Conservation (phyloP, 2,113 vertebrate species). For the Sorex araneus region DNA sequence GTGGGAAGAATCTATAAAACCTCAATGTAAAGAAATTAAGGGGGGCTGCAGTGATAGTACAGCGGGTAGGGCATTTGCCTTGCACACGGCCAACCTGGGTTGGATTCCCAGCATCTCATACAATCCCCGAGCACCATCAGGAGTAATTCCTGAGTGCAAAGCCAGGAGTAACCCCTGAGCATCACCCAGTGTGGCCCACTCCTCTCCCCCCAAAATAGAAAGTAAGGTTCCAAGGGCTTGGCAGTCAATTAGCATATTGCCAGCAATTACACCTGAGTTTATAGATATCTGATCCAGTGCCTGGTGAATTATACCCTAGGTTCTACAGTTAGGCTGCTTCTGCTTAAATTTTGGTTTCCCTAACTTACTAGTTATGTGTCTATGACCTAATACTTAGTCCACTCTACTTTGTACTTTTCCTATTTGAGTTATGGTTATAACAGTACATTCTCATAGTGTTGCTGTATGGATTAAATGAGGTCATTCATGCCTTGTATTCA, state of each 20-base stretch:
- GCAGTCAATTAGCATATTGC: slow-evolving; percentile 45
- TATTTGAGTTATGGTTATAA: background rate
- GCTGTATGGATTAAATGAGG: slow-evolving; percentile 40
- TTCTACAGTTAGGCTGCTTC: background rate
- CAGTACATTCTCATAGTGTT: background rate
- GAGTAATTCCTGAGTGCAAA: too few relatives aligned
- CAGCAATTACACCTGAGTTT: background rate
- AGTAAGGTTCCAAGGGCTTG: background rate
- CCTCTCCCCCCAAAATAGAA: background rate
- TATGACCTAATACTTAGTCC: slow-evolving; percentile 15
- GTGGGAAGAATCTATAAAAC: background rate
- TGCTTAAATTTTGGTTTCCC: background rate
- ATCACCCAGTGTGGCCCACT: too few relatives aligned
- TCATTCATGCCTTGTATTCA: background rate
- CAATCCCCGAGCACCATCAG: too few relatives aligned
- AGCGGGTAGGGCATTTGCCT: too few relatives aligned
- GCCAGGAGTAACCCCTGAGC: too few relatives aligned
- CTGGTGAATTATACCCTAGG: background rate
- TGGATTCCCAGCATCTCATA: too few relatives aligned
- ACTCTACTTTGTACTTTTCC: background rate
- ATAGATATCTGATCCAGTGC: slow-evolving; percentile 27
- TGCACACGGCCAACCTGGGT: too few relatives aligned
- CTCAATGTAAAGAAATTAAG: slow-evolving; percentile 54
- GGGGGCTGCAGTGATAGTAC: background rate
- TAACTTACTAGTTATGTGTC: background rate